A percentile compares a stretch with the other conserved stretches of the same genome.
These are phyloP conservation scores for Ophioderma brevispina DNA, from an alignment of 35 echinoderm and acorn worm species.

Conservation along the genomic window DNA sequence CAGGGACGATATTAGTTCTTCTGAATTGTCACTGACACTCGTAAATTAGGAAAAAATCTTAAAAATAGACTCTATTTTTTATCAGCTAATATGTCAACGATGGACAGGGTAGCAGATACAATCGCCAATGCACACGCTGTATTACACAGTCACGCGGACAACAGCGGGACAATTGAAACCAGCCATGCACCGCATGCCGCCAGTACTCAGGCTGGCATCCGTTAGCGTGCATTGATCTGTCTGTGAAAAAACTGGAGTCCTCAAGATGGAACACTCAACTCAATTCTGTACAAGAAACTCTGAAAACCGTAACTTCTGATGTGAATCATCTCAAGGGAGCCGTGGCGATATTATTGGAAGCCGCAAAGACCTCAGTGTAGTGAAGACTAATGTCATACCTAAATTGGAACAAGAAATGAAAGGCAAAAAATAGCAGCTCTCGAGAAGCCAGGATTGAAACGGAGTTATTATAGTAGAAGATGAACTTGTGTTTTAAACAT, in stretches of 20 bases:
- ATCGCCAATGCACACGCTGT: too few relatives aligned
- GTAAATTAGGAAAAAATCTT: too few relatives aligned
- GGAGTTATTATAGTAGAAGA: neutral
- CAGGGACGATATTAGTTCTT: too few relatives aligned
- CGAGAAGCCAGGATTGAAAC: neutral
- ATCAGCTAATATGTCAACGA: too few relatives aligned
- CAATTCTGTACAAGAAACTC: neutral
- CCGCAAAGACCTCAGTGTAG: neutral
- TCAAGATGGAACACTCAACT: too few relatives aligned
- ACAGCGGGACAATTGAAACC: neutral
- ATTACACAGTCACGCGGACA: neutral
- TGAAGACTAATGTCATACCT: neutral
- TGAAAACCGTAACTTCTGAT: neutral
- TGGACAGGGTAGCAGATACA: too few relatives aligned
- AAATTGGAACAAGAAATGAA: neutral
- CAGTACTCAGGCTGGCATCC: neutral
- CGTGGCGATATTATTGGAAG: neutral
- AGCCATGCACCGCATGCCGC: neutral
- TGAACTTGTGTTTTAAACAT: neutral
- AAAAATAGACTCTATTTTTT: too few relatives aligned
- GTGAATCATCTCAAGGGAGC: neutral
- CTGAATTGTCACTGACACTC: too few relatives aligned
- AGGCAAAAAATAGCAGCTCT: neutral
- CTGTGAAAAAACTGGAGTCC: neutral
- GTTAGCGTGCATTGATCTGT: neutral